Percentiles rank a stretch among this genome's conserved stretches.
These are phyloP conservation scores for Tretioscincus oriximinensis DNA, from an alignment of 2,113 vertebrate genomes.

Conservation along the genomic window DNA sequence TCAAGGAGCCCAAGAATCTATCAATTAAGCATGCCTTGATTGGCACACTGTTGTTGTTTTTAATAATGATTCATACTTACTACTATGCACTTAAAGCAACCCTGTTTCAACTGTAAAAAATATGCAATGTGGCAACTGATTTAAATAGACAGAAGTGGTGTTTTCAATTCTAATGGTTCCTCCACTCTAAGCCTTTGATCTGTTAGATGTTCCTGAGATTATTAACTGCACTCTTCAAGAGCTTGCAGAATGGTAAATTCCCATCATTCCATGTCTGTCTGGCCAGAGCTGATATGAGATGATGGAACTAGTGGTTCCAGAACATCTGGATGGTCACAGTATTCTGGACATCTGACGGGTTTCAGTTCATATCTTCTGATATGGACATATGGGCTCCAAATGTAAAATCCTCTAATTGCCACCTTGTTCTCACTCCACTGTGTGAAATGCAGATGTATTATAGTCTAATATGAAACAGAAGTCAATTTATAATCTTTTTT, in stretches of 20 bases:
- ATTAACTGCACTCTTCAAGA: too few relatives aligned
- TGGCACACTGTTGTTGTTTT: not conserved
- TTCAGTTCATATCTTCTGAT: too few relatives aligned
- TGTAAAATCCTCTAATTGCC: too few relatives aligned
- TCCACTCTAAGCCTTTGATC: too few relatives aligned
- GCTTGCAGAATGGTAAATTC: too few relatives aligned
- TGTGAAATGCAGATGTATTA: not conserved
- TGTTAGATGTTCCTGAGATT: too few relatives aligned
- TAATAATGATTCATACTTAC: not conserved
- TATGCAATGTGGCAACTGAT: too few relatives aligned
- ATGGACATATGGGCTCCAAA: too few relatives aligned
- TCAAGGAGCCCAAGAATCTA: not conserved
- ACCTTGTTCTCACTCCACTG: too few relatives aligned
- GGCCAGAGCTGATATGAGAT: not conserved
- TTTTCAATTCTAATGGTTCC: too few relatives aligned
- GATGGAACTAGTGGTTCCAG: not conserved
- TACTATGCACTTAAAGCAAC: not conserved
- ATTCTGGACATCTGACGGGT: not conserved
- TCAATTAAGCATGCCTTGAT: not conserved
- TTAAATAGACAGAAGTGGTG: too few relatives aligned
- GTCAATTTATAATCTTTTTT: not conserved
- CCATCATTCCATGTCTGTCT: not conserved
- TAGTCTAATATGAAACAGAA: not conserved
- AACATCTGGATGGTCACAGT: not conserved
- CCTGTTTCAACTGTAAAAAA: too few relatives aligned